Evolutionary conservation across 2,113 vertebrate genomes (phyloP).

Genomic region (Lepus timidus): DNA sequence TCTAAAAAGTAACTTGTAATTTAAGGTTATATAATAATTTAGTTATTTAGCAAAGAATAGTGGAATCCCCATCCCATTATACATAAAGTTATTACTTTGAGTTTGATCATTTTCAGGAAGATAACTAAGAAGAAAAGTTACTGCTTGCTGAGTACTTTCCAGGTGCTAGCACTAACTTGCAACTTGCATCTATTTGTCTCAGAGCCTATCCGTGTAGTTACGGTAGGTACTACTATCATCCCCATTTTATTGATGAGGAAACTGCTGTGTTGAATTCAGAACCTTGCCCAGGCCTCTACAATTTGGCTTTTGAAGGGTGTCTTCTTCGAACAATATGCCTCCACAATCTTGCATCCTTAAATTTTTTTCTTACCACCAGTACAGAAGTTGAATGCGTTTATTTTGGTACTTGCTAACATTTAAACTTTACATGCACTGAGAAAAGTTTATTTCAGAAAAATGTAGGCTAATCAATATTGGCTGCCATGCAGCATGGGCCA

Average conservation of each 20-base stretch:
- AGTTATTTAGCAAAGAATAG: not conserved
- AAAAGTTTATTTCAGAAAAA: constrained; percentile 1
- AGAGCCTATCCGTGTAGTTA: not conserved
- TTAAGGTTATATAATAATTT: not conserved
- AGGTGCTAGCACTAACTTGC: not conserved
- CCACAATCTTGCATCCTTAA: not conserved
- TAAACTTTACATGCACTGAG: not conserved
- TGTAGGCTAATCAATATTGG: not conserved
- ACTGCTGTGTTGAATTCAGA: not conserved
- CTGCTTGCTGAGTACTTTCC: not conserved
- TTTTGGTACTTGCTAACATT: not conserved
- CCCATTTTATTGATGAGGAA: not conserved
- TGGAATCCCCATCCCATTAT: not conserved
- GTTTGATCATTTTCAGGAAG: not conserved
- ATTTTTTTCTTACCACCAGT: not conserved
- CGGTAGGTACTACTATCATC: too few species aligned
- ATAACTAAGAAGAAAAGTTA: not conserved
- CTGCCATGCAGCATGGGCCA: not conserved
- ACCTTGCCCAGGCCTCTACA: not conserved
- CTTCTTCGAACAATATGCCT: not conserved
- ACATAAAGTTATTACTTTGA: not conserved
- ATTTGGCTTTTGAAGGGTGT: not conserved
- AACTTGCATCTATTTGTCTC: not conserved
- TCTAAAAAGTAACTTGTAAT: not conserved
- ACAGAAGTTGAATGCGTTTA: not conserved